These are phyloP conservation scores for Halcyon leucocephala DNA, from an alignment of 2,797 vertebrate genomes.

Conservation along the genomic window DNA sequence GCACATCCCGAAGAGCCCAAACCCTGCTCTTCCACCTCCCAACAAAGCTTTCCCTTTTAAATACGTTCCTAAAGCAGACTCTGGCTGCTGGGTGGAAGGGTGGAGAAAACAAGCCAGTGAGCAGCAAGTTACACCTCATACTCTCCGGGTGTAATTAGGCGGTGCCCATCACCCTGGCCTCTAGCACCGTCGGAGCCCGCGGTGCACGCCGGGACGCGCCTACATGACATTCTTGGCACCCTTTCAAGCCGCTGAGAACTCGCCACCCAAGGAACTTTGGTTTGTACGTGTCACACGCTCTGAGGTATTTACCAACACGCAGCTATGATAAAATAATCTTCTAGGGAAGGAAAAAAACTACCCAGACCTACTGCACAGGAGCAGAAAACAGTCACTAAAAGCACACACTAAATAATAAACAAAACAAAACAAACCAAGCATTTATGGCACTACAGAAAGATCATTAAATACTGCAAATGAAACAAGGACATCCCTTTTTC, in stretches of 20 bases:
- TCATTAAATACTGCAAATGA: not conserved
- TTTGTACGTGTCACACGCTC: slow-evolving; percentile 16
- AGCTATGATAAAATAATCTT: not conserved
- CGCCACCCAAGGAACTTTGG: slow-evolving; percentile 44
- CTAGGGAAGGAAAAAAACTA: not conserved
- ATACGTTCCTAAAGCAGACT: not conserved
- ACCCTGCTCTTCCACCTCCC: not conserved
- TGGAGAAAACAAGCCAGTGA: not conserved
- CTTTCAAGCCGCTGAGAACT: slow-evolving; percentile 1
- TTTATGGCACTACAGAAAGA: not conserved
- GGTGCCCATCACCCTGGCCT: not conserved
- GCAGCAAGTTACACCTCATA: not conserved
- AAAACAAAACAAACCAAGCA: not conserved
- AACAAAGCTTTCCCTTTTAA: not conserved
- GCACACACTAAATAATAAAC: not conserved
- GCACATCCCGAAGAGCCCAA: not conserved
- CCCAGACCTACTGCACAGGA: not conserved
- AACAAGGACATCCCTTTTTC: not conserved
- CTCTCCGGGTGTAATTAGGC: not conserved
- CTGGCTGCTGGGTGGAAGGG: not conserved
- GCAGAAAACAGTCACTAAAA: not conserved
- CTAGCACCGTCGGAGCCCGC: not conserved
- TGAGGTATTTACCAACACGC: not conserved
- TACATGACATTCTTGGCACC: not conserved
- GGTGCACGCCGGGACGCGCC: accelerated